phyloP scores from a whole-genome alignment of 2,888 invertebrate genomes.

The Eulithis testata region DNA sequence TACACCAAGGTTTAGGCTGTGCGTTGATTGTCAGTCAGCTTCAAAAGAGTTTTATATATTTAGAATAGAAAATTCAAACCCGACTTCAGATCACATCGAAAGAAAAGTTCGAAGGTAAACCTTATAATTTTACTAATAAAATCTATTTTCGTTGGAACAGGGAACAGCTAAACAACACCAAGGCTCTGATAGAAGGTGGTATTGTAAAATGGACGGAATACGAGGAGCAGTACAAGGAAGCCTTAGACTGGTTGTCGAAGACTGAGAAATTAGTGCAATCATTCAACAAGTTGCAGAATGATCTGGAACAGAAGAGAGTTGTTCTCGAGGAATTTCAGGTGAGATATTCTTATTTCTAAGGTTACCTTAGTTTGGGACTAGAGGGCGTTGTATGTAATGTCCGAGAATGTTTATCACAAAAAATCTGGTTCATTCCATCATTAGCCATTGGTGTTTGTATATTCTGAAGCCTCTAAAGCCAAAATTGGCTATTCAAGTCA shows the following conservation, averaged over 20 bases:
- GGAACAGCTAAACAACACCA: slow-evolving; percentile 91
- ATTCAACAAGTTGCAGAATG: slow-evolving; percentile 95
- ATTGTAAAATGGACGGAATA: slow-evolving; percentile 98
- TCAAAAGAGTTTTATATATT: no score
- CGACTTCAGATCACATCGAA: no score
- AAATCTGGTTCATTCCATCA: no score
- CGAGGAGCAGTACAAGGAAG: slow-evolving; percentile 95
- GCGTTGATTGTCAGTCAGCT: no score
- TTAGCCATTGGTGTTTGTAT: no score
- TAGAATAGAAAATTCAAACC: not conserved
- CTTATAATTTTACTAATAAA: slow-evolving; percentile 2
- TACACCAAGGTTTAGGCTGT: no score
- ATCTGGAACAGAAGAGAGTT: slow-evolving; percentile 94
- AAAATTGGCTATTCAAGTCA: no score
- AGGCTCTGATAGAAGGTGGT: slow-evolving; percentile 92
- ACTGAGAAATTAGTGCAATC: slow-evolving; percentile 95
- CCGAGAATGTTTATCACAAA: no score
- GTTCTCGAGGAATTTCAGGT: slow-evolving; percentile 95
- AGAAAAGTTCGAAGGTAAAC: not conserved
- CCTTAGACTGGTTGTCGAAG: slow-evolving; percentile 94
- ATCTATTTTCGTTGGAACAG: slow-evolving; percentile 62
- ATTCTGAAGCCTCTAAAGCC: no score
- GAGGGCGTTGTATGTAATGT: no score
- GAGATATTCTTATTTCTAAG: slow-evolving; percentile 13
- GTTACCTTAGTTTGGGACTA: no score